Conservation (phyloP, 2,888 invertebrate species). For the Sesamia inferens region DNA sequence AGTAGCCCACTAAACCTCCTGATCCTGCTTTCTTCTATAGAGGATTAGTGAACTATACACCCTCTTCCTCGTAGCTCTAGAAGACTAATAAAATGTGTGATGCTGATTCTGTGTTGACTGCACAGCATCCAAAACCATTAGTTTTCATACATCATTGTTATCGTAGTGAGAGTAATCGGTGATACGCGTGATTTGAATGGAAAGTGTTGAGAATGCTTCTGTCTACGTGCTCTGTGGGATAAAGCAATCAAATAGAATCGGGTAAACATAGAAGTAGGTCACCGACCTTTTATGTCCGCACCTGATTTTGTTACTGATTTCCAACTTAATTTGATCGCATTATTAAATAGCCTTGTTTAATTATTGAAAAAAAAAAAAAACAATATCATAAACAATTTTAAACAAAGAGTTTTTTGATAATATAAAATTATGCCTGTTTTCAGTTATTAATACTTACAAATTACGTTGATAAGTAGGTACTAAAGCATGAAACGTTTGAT, state of each 20-base stretch:
- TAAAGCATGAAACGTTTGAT: conserved; percentile 14
- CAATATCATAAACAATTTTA: background rate
- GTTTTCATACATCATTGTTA: background rate
- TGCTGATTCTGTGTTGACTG: background rate
- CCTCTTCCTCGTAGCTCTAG: background rate
- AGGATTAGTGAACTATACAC: background rate
- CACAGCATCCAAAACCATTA: background rate
- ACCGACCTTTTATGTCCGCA: background rate
- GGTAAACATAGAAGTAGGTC: background rate
- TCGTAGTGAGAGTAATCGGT: background rate
- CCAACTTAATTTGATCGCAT: background rate
- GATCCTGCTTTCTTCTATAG: background rate
- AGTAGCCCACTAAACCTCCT: no score
- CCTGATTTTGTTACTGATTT: background rate
- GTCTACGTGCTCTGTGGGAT: background rate
- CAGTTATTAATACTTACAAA: conserved; percentile 21
- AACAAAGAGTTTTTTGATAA: background rate
- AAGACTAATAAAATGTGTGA: background rate
- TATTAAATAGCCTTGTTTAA: background rate
- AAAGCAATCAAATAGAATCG: background rate
- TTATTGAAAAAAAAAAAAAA: background rate
- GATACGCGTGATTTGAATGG: background rate
- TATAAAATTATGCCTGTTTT: conserved; percentile 17
- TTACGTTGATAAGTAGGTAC: conserved; percentile 3
- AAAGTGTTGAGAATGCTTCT: background rate